These are phyloP conservation scores for Epinephelus fuscoguttatus DNA, from an alignment of 2,113 vertebrate species.

Conservation along the genomic window DNA sequence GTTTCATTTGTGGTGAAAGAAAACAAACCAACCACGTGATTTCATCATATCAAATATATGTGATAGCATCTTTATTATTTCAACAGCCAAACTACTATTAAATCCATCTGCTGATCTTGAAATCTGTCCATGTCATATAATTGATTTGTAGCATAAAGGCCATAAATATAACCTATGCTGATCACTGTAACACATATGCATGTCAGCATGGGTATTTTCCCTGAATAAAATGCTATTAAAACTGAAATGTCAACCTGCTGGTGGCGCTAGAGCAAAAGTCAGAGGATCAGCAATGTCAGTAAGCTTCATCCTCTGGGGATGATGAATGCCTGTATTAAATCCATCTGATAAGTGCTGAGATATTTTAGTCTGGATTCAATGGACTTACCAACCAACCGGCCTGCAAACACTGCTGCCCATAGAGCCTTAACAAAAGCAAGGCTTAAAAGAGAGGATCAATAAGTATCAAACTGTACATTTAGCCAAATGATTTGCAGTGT, in stretches of 20 bases:
- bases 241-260: neutral
- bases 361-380: conserved; percentile 20
- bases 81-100: too few species aligned
- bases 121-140: too few species aligned
- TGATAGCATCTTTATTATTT: too few species aligned
- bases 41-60: too few species aligned
- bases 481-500: conserved; percentile 43
- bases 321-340: conserved; percentile 1
- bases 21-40: too few species aligned
- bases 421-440: neutral
- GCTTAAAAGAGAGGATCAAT: neutral
- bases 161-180: too few species aligned
- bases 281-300: conserved; percentile 22
- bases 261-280: neutral
- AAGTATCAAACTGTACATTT: conserved; percentile 50
- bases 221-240: too few species aligned
- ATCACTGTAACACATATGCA: too few species aligned
- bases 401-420: conserved; percentile 9
- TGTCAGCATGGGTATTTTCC: too few species aligned
- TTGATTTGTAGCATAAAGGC: too few species aligned
- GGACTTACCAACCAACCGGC: neutral
- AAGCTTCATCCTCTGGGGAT: neutral
- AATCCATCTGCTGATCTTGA: too few species aligned
- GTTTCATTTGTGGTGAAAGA: too few species aligned
- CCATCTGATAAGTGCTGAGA: neutral